Conservation (phyloP, 2,113 vertebrate species). For the Zapornia atra region DNA sequence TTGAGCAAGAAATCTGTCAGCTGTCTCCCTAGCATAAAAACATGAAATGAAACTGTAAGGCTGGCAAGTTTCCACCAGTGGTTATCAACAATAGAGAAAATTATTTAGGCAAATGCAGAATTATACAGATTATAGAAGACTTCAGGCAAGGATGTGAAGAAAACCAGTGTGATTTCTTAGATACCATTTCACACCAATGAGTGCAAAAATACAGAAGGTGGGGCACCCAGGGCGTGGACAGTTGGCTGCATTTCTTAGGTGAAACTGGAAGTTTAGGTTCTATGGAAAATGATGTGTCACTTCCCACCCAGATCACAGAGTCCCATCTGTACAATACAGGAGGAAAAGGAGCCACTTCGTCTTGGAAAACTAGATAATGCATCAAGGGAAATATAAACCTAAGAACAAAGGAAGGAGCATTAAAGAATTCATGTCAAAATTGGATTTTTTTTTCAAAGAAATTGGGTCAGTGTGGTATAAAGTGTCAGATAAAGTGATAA, state of each 20-base stretch:
- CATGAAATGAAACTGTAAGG: neutral
- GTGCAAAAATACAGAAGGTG: neutral
- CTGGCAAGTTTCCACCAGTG: slow-evolving; percentile 7
- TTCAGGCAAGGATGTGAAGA: neutral
- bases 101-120: slow-evolving; percentile 18
- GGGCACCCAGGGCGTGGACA: neutral
- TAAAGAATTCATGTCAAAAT: neutral
- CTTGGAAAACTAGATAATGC: neutral
- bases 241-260: neutral
- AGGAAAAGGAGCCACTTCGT: neutral
- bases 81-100: slow-evolving; percentile 10
- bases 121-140: neutral
- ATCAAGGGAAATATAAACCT: neutral
- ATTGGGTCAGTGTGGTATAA: neutral
- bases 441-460: neutral
- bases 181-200: neutral
- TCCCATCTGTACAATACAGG: neutral
- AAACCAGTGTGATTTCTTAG: neutral
- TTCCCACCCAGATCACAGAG: neutral
- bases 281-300: neutral
- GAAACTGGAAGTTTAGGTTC: neutral
- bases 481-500: neutral
- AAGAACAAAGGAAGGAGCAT: neutral
- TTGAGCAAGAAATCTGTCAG: slow-evolving; percentile 37
- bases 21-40: slow-evolving; percentile 15